Evolutionary conservation across 2,888 invertebrate genomes (phyloP), one percentile per base, ranked within the genome.

Genomic region (Parochlus steinenii): DNA sequence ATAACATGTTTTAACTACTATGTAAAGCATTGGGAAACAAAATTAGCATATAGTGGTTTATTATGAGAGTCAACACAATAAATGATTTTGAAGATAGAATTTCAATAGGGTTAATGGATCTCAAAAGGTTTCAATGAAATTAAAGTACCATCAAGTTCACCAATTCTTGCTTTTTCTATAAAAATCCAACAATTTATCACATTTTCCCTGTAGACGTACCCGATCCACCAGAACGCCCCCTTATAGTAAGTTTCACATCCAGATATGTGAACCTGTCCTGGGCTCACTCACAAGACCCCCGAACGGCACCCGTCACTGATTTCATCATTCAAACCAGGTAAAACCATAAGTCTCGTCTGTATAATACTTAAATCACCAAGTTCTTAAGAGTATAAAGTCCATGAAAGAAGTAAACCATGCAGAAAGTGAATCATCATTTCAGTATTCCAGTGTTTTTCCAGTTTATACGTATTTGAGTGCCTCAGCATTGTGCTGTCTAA

Each of bases 261-360:
- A 67, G 76, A 46, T 69, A 74, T 26, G 75, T 74, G 48, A 74
- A 74, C 58, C 61, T 79, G 48, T 76, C 76, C 36, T 79, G 79
- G 79, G 73, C 76, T 39, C 71, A 73, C 40, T 71, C 75, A 43
- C 68, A 68, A 47, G 69, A 74, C 56, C 65, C 69, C 41, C 71
- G 77, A 54, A 69, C 73, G 63, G 69, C 71, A 49, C 67, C 70
- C 42, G 69, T 79, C 50, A 64, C 66, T 46, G 70, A 76, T 61
- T 78, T 78, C 59, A 65, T 77, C 57, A 73, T 79, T 54, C 70
- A 74, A 56, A 70, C 71, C 45, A 69, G 75, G 76, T 78, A 64
- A 72, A 26, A 23, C 17, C 27, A 27, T 11, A 18, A 18, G 6
- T n/a, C 12, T 7, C n/a, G 14, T 15, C 14, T 28, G 10, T 4